A percentile compares a stretch with the other conserved stretches of the same genome.
Evolutionary conservation across 2,113 vertebrate species (phyloP).

Genomic region (Thamnophis sirtalis): DNA sequence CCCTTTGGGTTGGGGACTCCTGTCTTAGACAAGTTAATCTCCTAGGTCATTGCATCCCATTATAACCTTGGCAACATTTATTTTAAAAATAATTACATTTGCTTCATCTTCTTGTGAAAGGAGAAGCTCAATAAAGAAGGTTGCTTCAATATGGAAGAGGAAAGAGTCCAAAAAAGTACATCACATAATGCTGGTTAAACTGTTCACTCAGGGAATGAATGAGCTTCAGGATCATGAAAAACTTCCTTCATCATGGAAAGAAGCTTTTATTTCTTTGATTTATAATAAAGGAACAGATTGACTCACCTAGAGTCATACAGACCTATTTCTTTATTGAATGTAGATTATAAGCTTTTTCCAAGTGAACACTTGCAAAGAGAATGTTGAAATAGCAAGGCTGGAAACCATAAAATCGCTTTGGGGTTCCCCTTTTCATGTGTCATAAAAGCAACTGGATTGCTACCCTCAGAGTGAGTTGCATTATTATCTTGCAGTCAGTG

Average conservation of each 20-base stretch:
- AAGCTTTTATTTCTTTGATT: neutral
- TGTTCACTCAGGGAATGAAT: neutral
- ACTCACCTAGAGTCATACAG: neutral
- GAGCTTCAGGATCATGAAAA: neutral
- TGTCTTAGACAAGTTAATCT: neutral
- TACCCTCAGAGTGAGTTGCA: conserved; percentile 8
- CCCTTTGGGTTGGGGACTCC: neutral
- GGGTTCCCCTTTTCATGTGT: neutral
- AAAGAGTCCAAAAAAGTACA: neutral
- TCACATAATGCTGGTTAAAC: neutral
- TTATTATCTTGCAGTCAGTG: conserved; percentile 19
- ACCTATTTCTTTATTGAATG: neutral
- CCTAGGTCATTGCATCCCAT: neutral
- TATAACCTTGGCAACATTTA: neutral
- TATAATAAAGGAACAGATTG: neutral
- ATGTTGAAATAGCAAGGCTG: neutral
- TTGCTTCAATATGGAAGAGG: neutral
- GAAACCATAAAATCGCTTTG: neutral
- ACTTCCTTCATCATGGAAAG: neutral
- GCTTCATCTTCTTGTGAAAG: neutral
- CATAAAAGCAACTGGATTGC: conserved; percentile 9
- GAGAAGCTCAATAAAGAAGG: neutral
- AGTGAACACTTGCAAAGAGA: neutral
- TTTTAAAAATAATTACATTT: neutral
- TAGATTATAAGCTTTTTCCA: neutral